phyloP scores from a whole-genome alignment of 1,140 invertebrate genomes.

The Aporrectodea caliginosa region DNA sequence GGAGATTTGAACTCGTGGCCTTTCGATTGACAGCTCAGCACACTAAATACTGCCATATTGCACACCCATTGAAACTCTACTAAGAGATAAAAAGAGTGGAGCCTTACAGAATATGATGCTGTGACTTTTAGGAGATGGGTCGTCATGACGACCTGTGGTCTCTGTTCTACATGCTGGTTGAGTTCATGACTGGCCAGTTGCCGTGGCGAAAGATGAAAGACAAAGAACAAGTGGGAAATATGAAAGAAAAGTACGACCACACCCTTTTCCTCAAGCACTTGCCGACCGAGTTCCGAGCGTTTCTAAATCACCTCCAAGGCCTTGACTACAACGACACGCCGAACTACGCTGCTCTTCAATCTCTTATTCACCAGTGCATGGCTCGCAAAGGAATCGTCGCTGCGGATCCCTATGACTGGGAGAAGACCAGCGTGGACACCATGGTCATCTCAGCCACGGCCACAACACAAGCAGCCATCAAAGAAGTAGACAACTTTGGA shows the following conservation, averaged over 20 bases:
- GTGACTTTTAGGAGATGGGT: conserved; percentile 89
- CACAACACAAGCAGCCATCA: conserved; percentile 14
- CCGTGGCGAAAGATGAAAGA: conserved; percentile 95
- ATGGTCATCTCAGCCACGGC: neutral
- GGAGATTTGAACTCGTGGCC: too few species aligned
- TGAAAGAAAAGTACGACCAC: conserved; percentile 98
- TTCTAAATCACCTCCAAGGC: conserved; percentile 85
- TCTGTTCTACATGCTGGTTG: conserved; percentile 98
- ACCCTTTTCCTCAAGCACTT: conserved; percentile 86
- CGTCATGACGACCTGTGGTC: conserved; percentile 99
- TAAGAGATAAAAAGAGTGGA: too few species aligned
- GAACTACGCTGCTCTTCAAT: conserved; percentile 67
- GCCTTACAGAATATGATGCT: too few species aligned
- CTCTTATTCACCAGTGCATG: conserved; percentile 69
- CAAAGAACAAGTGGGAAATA: conserved; percentile 71
- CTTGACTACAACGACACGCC: conserved; percentile 90
- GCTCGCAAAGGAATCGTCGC: conserved; percentile 82
- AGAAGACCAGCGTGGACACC: conserved; percentile 61
- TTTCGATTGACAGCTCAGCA: too few species aligned
- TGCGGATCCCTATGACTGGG: conserved; percentile 92
- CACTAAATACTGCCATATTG: too few species aligned
- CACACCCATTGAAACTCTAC: too few species aligned
- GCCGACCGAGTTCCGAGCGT: conserved; percentile 80
- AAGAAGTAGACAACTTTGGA: conserved; percentile 7
- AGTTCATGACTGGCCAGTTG: conserved; percentile 96